A percentile compares a stretch with the other conserved stretches of the same genome.
Evolutionary conservation across 2,113 vertebrate genomes (phyloP).

Genomic region (Hippocampus mohnikei): DNA sequence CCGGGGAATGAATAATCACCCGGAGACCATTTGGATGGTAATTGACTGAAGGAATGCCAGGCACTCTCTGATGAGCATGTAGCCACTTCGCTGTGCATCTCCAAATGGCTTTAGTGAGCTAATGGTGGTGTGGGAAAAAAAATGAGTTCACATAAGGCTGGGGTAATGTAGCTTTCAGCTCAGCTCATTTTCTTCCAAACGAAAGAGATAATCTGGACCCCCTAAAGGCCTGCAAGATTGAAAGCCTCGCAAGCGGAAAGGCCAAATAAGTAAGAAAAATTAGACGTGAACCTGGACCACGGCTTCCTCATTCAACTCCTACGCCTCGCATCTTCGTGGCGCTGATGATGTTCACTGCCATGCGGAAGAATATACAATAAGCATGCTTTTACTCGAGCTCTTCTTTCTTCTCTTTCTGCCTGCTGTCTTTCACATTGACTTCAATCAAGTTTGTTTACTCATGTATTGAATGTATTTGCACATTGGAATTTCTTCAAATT

Average conservation of each 20-base stretch:
- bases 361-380: conserved; percentile 9
- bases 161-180: conserved; percentile 67
- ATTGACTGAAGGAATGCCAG: conserved; percentile 67
- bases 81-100: conserved; percentile 61
- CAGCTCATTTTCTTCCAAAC: conserved; percentile 65
- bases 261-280: conserved; percentile 66
- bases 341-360: conserved; percentile 1
- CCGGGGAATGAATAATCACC: conserved; percentile 52
- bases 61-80: conserved; percentile 63
- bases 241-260: conserved; percentile 53
- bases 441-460: not conserved
- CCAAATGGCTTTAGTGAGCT: conserved; percentile 63
- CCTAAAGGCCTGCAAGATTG: conserved; percentile 59
- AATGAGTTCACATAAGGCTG: conserved; percentile 56
- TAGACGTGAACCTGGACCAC: conserved; percentile 48
- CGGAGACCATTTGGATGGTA: conserved; percentile 58
- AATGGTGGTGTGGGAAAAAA: conserved; percentile 60
- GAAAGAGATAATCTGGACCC: conserved; percentile 70
- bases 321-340: conserved; percentile 14
- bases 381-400: not conserved
- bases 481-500: not conserved
- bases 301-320: conserved; percentile 51
- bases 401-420: not conserved
- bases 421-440: not conserved
- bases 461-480: not conserved